Evolutionary conservation across 2,888 invertebrate species (phyloP).

Genomic region (Zeuzera pyrina): DNA sequence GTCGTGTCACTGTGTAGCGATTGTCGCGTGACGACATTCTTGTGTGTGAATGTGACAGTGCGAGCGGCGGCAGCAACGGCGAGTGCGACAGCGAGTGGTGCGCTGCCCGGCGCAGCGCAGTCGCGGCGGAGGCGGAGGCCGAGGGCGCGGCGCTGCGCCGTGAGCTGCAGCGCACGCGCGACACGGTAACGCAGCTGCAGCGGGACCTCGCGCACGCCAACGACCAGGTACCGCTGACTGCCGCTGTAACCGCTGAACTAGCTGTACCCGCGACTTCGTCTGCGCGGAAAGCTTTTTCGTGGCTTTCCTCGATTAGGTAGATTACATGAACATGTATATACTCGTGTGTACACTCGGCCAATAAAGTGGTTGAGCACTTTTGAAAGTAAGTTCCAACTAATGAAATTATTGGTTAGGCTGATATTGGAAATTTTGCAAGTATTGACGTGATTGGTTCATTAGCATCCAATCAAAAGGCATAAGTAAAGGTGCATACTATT

Average conservation of each 20-base stretch:
- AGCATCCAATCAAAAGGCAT: too few species aligned
- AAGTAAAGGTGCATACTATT: too few species aligned
- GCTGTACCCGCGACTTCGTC: too few species aligned
- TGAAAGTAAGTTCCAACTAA: too few species aligned
- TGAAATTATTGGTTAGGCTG: too few species aligned
- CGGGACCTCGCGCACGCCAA: constrained; percentile 35
- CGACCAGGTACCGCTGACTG: constrained; percentile 33
- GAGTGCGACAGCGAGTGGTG: constrained; percentile 63
- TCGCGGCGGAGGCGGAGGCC: constrained; percentile 59
- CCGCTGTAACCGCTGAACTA: constrained; percentile 33
- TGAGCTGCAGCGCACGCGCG: constrained; percentile 40
- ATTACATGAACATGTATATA: too few species aligned
- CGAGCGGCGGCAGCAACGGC: constrained; percentile 23
- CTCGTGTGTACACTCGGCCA: too few species aligned
- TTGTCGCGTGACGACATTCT: background rate
- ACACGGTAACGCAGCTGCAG: constrained; percentile 31
- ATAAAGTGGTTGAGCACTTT: too few species aligned
- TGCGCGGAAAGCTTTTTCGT: too few species aligned
- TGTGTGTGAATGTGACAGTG: constrained; percentile 9
- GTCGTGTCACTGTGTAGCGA: background rate
- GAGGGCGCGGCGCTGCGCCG: constrained; percentile 69
- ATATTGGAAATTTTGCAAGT: too few species aligned
- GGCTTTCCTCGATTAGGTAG: too few species aligned
- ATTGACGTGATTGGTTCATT: too few species aligned
- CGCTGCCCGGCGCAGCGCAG: constrained; percentile 61